These are phyloP conservation scores for Branchinecta lynchi DNA, from an alignment of 1,140 invertebrate genomes.

Conservation along the genomic window DNA sequence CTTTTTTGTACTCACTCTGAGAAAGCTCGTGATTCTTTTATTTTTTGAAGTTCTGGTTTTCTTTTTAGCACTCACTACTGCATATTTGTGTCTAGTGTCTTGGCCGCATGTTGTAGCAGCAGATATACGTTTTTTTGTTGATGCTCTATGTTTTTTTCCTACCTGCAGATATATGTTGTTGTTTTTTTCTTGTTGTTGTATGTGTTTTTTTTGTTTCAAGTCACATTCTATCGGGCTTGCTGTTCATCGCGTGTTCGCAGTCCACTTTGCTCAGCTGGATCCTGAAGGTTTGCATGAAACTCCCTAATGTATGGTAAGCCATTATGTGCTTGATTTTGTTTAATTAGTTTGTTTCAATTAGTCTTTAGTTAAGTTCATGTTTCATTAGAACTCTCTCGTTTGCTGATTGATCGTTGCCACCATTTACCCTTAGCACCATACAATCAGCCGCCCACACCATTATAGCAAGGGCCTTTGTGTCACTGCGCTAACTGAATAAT, in stretches of 20 bases:
- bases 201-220: conserved; percentile 21
- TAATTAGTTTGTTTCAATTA: no score
- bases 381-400: conserved; percentile 16
- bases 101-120: no score
- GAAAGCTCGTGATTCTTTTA: conserved; percentile 13
- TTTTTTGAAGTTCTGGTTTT: conserved; percentile 10
- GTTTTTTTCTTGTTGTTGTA: conserved; percentile 12
- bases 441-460: not conserved
- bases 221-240: conserved; percentile 6
- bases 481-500: not conserved
- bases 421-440: not conserved
- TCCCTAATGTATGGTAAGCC: not conserved
- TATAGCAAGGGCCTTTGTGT: conserved; percentile 11
- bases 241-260: not conserved
- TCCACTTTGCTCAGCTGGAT: conserved; percentile 17
- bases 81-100: not conserved
- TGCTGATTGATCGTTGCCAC: not conserved
- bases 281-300: conserved; percentile 21
- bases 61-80: not conserved
- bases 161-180: not conserved
- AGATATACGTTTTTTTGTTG: not conserved
- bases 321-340: conserved; percentile 17
- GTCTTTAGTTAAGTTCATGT: conserved; percentile 13
- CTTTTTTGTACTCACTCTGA: conserved; percentile 20
- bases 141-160: not conserved